A percentile compares a stretch with the other conserved stretches of the same genome.
Evolutionary conservation across 1,140 invertebrate genomes (phyloP).

Genomic region (Solen grandis): DNA sequence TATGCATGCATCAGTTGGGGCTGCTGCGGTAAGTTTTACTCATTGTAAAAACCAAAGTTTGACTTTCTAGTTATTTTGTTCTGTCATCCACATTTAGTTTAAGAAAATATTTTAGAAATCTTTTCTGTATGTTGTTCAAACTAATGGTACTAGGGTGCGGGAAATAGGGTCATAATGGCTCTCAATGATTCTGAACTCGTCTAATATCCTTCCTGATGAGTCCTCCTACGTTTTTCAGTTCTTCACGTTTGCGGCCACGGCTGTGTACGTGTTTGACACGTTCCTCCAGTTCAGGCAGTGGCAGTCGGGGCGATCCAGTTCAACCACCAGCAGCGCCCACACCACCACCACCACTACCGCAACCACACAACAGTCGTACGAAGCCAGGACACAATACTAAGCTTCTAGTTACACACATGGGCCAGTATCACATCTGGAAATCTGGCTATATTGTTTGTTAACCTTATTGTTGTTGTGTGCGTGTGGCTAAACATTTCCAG

Average conservation of each 20-base stretch:
- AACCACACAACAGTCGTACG: slow-evolving; percentile 64
- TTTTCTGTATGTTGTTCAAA: not conserved
- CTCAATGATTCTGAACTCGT: not conserved
- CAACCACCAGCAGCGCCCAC: not conserved
- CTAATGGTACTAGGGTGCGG: not conserved
- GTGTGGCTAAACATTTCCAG: too few relatives aligned
- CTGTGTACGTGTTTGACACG: slow-evolving; percentile 69
- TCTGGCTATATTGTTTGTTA: too few relatives aligned
- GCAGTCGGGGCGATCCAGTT: slow-evolving; percentile 43
- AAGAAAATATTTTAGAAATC: not conserved
- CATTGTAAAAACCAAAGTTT: not conserved
- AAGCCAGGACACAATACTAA: slow-evolving; percentile 71
- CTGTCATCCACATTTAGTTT: slow-evolving; percentile 4
- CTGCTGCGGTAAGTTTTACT: slow-evolving; percentile 63
- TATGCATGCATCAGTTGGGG: slow-evolving; percentile 56
- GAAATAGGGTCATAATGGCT: not conserved
- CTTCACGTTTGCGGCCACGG: slow-evolving; percentile 71
- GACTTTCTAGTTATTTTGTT: not conserved
- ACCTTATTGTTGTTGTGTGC: too few relatives aligned
- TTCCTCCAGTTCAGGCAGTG: slow-evolving; percentile 74
- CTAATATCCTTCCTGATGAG: not conserved
- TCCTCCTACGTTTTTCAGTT: slow-evolving; percentile 62
- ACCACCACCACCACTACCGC: slow-evolving; percentile 59
- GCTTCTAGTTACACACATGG: too few relatives aligned
- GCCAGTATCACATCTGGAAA: too few relatives aligned